These are phyloP conservation scores for Drosophila busckii DNA, from an alignment of 1,140 invertebrate genomes.

Conservation along the genomic window DNA sequence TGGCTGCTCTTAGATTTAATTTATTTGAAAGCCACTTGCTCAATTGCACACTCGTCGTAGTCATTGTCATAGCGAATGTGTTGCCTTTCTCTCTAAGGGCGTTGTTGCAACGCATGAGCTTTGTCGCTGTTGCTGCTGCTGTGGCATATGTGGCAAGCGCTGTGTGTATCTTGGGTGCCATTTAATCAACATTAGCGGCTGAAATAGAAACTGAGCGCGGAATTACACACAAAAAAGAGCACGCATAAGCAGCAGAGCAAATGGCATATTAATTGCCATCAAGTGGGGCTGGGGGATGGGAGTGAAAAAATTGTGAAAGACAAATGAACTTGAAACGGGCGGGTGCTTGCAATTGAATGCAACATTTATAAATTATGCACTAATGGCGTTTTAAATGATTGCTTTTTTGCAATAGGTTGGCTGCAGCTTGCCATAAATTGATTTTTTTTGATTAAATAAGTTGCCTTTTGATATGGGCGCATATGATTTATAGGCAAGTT, in stretches of 20 bases:
- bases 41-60: background rate
- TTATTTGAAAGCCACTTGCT: constrained; percentile 34
- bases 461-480: no score
- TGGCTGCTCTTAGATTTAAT: constrained; percentile 36
- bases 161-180: constrained; percentile 46
- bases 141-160: constrained; percentile 34
- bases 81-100: no score
- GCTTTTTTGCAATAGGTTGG: constrained; percentile 19
- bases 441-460: background rate
- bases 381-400: constrained; percentile 52
- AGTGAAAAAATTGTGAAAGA: constrained; percentile 21
- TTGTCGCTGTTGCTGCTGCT: constrained; percentile 12
- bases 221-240: background rate
- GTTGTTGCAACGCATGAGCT: constrained; percentile 19
- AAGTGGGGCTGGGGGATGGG: constrained; percentile 20
- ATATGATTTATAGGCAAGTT: no score
- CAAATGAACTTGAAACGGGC: constrained; percentile 53
- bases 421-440: background rate
- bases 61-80: no score
- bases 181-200: constrained; percentile 68
- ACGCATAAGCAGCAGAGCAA: constrained; percentile 17
- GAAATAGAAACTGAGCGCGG: constrained; percentile 8
- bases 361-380: constrained; percentile 17
- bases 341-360: constrained; percentile 1
- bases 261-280: constrained; percentile 61